Evolutionary conservation across 2,888 invertebrate genomes (phyloP).

Genomic region (Drosophila meridiana): DNA sequence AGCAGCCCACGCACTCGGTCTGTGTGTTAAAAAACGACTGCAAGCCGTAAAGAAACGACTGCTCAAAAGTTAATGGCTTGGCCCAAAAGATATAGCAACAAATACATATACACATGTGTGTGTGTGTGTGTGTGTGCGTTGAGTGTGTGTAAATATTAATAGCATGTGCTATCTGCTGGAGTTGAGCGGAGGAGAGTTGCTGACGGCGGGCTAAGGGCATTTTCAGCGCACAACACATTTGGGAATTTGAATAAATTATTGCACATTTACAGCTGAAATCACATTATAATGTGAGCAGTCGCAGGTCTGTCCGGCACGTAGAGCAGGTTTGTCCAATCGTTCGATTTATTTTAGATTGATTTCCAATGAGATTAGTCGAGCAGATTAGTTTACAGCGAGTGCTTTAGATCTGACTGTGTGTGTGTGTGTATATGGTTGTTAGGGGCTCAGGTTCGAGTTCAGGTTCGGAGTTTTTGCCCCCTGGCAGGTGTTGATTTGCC

Average conservation of each 20-base stretch:
- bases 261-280: constrained; percentile 78
- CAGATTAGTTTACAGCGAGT: constrained; percentile 64
- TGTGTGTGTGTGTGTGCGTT: constrained; percentile 10
- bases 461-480: constrained; percentile 38
- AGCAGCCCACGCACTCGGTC: constrained; percentile 53
- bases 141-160: constrained; percentile 70
- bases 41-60: constrained; percentile 51
- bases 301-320: constrained; percentile 52
- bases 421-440: constrained; percentile 10
- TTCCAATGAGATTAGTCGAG: constrained; percentile 76
- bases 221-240: constrained; percentile 55
- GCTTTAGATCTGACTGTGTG: constrained; percentile 6
- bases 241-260: constrained; percentile 80
- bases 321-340: constrained; percentile 67
- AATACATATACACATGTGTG: constrained; percentile 15
- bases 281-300: constrained; percentile 73
- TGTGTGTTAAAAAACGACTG: constrained; percentile 52
- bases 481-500: constrained; percentile 63
- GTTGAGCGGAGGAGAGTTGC: background rate
- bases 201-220: background rate
- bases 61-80: constrained; percentile 65
- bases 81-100: constrained; percentile 58
- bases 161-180: constrained; percentile 60
- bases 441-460: constrained; percentile 28
- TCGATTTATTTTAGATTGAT: constrained; percentile 77